A percentile compares a stretch with the other conserved stretches of the same genome.
These are phyloP conservation scores for Drosophila bifasciata DNA, from an alignment of 1,140 invertebrate species.

Conservation along the genomic window DNA sequence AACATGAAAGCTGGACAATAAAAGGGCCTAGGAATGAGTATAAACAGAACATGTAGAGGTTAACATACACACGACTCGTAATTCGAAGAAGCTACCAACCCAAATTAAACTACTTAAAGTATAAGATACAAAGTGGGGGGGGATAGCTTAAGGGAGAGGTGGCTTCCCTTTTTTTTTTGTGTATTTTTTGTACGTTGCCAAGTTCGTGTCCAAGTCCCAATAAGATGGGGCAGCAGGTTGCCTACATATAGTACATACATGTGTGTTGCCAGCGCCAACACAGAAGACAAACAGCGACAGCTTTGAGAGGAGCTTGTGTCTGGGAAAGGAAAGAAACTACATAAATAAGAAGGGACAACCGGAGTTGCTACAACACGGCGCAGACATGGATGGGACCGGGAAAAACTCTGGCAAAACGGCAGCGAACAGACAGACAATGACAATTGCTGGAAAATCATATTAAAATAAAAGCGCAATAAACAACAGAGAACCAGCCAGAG, in stretches of 20 bases:
- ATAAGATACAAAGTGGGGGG: constrained; percentile 1
- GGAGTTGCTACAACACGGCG: not conserved
- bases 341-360: constrained; percentile 33
- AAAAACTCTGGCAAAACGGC: constrained; percentile 23
- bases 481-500: constrained; percentile 15
- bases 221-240: constrained; percentile 33
- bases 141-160: not conserved
- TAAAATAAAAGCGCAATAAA: constrained; percentile 70
- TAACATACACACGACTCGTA: constrained; percentile 29
- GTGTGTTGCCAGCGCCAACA: constrained; percentile 39
- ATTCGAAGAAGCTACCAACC: constrained; percentile 52
- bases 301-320: constrained; percentile 51
- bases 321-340: constrained; percentile 23
- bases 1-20: constrained; percentile 6
- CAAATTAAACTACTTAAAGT: constrained; percentile 38
- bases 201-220: constrained; percentile 39
- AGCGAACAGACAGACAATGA: constrained; percentile 42
- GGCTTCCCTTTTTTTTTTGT: not conserved
- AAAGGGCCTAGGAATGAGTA: constrained; percentile 10
- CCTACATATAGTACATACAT: no score
- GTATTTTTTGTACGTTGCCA: constrained; percentile 22
- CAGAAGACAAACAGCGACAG: constrained; percentile 24
- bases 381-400: constrained; percentile 4
- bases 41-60: constrained; percentile 12
- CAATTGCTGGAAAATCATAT: constrained; percentile 69